phyloP scores from a whole-genome alignment of 1,140 invertebrate genomes.

The Vanessa tameamea region DNA sequence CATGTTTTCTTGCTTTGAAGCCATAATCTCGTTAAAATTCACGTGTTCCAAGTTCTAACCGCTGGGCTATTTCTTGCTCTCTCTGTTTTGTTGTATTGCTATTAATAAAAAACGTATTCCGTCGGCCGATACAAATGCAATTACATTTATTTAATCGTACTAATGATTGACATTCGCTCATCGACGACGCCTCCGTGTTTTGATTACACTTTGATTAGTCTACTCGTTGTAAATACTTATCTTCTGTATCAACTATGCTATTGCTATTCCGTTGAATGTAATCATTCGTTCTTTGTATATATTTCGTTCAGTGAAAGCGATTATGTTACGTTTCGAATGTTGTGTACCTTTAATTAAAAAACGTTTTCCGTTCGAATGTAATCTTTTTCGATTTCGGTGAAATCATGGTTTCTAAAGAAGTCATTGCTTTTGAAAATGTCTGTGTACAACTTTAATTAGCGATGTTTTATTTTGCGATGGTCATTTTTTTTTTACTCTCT shows the following conservation, averaged over 20 bases:
- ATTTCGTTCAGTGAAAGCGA: background rate
- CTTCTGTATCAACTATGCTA: background rate
- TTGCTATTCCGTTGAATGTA: background rate
- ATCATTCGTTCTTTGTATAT: background rate
- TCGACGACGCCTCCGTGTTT: background rate
- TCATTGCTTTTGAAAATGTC: no score
- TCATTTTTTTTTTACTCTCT: no score
- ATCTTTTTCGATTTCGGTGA: background rate
- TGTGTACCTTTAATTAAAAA: background rate
- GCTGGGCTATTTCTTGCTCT: no score
- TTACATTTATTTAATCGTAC: background rate
- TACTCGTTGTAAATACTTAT: background rate
- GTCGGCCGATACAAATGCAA: no score
- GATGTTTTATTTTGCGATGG: no score
- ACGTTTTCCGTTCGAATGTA: constrained; percentile 8
- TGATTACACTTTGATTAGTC: background rate
- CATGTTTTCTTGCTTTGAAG: no score
- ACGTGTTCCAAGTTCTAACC: no score
- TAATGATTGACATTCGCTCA: background rate
- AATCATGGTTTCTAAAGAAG: no score
- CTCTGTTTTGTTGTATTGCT: no score
- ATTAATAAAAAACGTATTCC: no score
- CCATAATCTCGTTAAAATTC: no score
- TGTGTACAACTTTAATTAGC: no score
- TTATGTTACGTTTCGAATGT: background rate